Percentiles rank a stretch among this genome's conserved stretches.
phyloP scores from a whole-genome alignment of 2,797 vertebrate genomes.

The Myotis myotis region DNA sequence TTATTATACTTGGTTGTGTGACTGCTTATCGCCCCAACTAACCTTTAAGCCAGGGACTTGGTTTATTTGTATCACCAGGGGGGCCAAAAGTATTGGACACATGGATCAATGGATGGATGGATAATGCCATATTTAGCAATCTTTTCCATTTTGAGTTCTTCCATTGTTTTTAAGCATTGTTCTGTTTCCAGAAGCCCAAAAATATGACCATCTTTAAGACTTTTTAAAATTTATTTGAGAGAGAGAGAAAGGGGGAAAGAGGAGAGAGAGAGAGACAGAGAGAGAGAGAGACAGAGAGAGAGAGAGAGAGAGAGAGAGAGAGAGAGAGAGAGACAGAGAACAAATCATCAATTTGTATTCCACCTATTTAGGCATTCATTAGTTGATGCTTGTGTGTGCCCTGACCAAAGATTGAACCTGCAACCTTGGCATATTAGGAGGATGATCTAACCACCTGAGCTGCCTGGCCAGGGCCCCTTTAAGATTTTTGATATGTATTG shows the following conservation, averaged over 20 bases:
- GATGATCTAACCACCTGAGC: not conserved
- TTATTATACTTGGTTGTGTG: constrained; percentile 44
- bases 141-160: constrained; percentile 52
- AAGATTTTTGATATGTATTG: constrained; percentile 18
- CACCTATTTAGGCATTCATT: not conserved
- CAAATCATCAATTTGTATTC: not conserved
- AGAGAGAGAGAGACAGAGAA: too few relatives aligned
- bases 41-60: constrained; percentile 11
- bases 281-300: not conserved
- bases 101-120: not conserved
- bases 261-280: too few relatives aligned
- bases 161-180: constrained; percentile 35
- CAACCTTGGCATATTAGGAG: not conserved
- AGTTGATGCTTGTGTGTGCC: not conserved
- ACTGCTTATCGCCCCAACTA: constrained; percentile 26
- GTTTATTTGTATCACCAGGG: constrained; percentile 8
- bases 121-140: constrained; percentile 12
- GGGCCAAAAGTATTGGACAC: not conserved
- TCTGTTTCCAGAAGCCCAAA: constrained; percentile 43
- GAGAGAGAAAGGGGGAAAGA: too few relatives aligned
- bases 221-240: not conserved
- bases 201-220: constrained; percentile 34
- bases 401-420: not conserved
- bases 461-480: not conserved
- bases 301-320: too few relatives aligned